A percentile compares a stretch with the other conserved stretches of the same genome.
Evolutionary conservation across 2,113 vertebrate species (phyloP).

Genomic region (Stegastes partitus): DNA sequence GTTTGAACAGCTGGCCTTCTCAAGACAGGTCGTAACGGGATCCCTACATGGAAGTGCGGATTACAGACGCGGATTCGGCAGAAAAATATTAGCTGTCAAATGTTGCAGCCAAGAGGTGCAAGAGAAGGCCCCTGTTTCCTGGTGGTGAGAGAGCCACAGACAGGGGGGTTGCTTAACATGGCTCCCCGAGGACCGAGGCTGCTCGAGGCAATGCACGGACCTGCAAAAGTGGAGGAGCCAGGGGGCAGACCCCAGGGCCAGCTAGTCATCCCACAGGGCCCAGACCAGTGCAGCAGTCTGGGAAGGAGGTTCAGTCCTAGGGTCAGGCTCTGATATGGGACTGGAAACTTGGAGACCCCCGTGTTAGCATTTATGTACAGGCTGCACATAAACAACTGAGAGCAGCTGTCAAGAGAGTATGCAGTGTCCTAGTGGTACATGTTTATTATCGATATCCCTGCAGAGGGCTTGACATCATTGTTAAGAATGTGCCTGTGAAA

Average conservation of each 20-base stretch:
- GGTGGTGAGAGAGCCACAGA: constrained; percentile 73
- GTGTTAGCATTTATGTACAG: constrained; percentile 71
- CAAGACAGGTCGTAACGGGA: constrained; percentile 86
- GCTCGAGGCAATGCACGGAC: constrained; percentile 54
- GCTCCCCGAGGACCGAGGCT: constrained; percentile 65
- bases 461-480: constrained; percentile 69
- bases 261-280: constrained; percentile 55
- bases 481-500: constrained; percentile 72
- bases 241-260: constrained; percentile 57
- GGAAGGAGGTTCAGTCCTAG: constrained; percentile 64
- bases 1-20: constrained; percentile 97
- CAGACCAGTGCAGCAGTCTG: constrained; percentile 26
- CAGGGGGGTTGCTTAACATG: constrained; percentile 59
- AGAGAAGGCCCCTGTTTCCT: constrained; percentile 83
- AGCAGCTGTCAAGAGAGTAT: constrained; percentile 70
- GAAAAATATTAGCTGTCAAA: constrained; percentile 88
- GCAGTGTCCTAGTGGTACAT: constrained; percentile 58
- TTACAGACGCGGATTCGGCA: constrained; percentile 82
- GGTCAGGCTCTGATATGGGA: constrained; percentile 68
- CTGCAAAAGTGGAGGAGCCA: constrained; percentile 36
- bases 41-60: constrained; percentile 85
- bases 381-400: constrained; percentile 69
- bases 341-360: constrained; percentile 70
- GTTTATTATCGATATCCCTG: constrained; percentile 77
- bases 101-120: constrained; percentile 73